These are phyloP conservation scores for Ophioninae sp. DNA, from an alignment of 2,888 invertebrate genomes.

Conservation along the genomic window DNA sequence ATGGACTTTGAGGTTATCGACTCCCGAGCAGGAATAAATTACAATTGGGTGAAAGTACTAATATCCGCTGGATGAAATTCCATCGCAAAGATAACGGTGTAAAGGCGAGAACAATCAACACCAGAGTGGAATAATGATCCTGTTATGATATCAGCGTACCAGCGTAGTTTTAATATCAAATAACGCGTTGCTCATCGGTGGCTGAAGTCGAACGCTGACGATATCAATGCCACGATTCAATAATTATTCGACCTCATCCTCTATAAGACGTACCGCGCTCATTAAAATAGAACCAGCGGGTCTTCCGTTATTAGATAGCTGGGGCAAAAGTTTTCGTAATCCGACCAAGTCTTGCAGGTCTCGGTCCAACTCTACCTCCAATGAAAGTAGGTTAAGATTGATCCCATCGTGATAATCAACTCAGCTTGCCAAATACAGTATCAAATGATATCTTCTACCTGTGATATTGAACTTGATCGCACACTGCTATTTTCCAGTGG, in stretches of 20 bases:
- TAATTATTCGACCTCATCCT: background rate
- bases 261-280: background rate
- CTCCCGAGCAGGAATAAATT: background rate
- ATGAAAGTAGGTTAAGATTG: background rate
- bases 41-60: background rate
- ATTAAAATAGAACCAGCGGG: too few relatives aligned
- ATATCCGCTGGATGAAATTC: background rate
- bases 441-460: too few relatives aligned
- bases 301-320: too few relatives aligned
- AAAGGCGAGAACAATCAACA: background rate
- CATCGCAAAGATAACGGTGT: background rate
- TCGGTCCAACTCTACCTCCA: background rate
- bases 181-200: slow-evolving; percentile 13
- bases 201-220: background rate
- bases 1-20: background rate
- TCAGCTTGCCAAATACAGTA: too few relatives aligned
- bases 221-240: background rate
- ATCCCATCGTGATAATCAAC: background rate
- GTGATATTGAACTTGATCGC: background rate
- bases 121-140: background rate
- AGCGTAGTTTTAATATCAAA: slow-evolving; percentile 30
- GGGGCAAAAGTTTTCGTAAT: too few relatives aligned
- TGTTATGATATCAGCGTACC: background rate
- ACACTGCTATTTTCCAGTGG: background rate
- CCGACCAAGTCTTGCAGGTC: background rate